phyloP scores from a whole-genome alignment of 1,140 invertebrate genomes.

The Saxidomus purpurata region DNA sequence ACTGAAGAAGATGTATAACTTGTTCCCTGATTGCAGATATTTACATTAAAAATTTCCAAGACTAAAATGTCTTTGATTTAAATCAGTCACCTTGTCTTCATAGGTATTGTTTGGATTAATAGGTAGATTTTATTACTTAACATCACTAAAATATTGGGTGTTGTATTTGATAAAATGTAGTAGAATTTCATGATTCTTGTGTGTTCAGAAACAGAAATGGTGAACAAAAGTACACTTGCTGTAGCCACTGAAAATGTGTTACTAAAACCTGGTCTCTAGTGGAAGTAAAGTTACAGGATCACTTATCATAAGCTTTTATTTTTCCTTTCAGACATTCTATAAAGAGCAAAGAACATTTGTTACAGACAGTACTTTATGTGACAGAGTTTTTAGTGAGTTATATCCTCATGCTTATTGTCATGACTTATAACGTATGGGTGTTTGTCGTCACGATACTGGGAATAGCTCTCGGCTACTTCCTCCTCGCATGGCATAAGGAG shows the following conservation, averaged over 20 bases:
- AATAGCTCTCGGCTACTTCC: constrained; percentile 82
- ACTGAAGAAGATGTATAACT: too few species aligned
- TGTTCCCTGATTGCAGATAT: too few species aligned
- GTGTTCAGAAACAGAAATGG: too few species aligned
- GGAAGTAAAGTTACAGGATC: too few species aligned
- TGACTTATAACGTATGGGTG: constrained; percentile 85
- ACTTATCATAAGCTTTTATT: constrained; percentile 17
- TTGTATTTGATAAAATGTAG: background rate
- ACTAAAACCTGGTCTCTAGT: too few species aligned
- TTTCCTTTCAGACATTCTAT: constrained; percentile 78
- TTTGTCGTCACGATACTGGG: constrained; percentile 78
- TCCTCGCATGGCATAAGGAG: constrained; percentile 79
- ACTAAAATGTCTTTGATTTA: too few species aligned
- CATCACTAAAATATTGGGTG: background rate
- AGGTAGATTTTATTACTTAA: background rate
- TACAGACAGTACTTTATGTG: constrained; percentile 83
- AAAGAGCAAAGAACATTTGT: constrained; percentile 75
- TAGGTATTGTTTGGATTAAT: too few species aligned
- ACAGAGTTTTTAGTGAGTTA: constrained; percentile 82
- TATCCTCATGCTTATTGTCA: constrained; percentile 83
- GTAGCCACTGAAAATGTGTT: too few species aligned
- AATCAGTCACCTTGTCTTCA: too few species aligned
- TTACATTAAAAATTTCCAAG: too few species aligned
- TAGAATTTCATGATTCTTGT: too few species aligned
- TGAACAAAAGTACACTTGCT: too few species aligned